Evolutionary conservation across 1,140 invertebrate genomes (phyloP).

Genomic region (Himalopsyche phryganea): DNA sequence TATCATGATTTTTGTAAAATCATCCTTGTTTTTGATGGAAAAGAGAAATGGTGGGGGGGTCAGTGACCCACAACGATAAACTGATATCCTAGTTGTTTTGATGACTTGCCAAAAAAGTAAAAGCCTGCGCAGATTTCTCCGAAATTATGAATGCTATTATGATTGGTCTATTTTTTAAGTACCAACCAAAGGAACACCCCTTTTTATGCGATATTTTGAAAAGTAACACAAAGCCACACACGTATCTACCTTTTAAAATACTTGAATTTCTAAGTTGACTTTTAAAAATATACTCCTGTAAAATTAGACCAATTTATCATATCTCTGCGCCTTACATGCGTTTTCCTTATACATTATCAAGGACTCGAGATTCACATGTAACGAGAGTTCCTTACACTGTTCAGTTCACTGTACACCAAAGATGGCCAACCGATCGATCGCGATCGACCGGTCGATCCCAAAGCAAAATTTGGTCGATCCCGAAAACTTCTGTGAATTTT

Average conservation of each 20-base stretch:
- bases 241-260: background rate
- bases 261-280: background rate
- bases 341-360: too few species aligned
- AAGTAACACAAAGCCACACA: background rate
- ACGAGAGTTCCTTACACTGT: too few species aligned
- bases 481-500: too few species aligned
- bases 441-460: too few species aligned
- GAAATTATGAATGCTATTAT: slow-evolving; percentile 16
- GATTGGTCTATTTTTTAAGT: slow-evolving; percentile 20
- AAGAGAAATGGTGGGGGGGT: slow-evolving; percentile 9
- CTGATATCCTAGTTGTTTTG: slow-evolving; percentile 28
- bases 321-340: too few species aligned
- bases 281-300: background rate
- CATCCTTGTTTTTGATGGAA: slow-evolving; percentile 8
- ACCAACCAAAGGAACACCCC: slow-evolving; percentile 3
- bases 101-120: slow-evolving; percentile 28
- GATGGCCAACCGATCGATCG: too few species aligned
- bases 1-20: too few species aligned
- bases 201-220: background rate
- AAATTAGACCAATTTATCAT: too few species aligned
- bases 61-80: slow-evolving; percentile 16
- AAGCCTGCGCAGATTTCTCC: slow-evolving; percentile 19
- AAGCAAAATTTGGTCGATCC: too few species aligned
- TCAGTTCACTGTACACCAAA: too few species aligned
- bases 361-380: too few species aligned